phyloP scores from a whole-genome alignment of 2,888 invertebrate species.

The Oxytorus armatus region DNA sequence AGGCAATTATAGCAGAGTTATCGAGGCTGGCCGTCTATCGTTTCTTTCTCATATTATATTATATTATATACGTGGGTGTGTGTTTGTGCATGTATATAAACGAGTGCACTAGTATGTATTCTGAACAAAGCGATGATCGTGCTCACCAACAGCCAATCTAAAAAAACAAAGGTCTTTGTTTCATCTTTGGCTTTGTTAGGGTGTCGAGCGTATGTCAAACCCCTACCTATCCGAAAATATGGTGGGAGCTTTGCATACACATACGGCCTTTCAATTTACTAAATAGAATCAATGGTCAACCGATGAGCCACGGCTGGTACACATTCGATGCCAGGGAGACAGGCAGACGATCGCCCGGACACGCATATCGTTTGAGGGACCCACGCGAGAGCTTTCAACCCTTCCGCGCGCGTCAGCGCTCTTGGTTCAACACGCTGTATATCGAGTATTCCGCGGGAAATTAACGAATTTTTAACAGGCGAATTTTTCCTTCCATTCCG shows the following conservation, averaged over 20 bases:
- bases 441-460: not conserved
- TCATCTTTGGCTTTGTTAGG: conserved; percentile 68
- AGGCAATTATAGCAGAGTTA: conserved; percentile 54
- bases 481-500: not conserved
- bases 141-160: conserved; percentile 51
- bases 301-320: conserved; percentile 63
- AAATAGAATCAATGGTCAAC: conserved; percentile 70
- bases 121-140: conserved; percentile 1
- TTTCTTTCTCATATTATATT: conserved; percentile 39
- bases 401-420: conserved; percentile 42
- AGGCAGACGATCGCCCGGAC: conserved; percentile 16
- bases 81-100: not conserved
- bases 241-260: conserved; percentile 40
- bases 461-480: not conserved
- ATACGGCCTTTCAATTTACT: conserved; percentile 72
- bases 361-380: conserved; percentile 39
- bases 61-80: not conserved
- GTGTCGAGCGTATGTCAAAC: conserved; percentile 57
- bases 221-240: conserved; percentile 61
- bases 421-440: conserved; percentile 3
- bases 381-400: conserved; percentile 47
- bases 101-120: not conserved
- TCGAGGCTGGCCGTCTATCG: conserved; percentile 28
- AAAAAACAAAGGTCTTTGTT: conserved; percentile 72
- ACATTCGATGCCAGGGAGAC: conserved; percentile 33